Percentiles rank a stretch among this genome's conserved stretches.
Conservation (phyloP, 2,888 invertebrate species). For the Himalopsyche tibetana region DNA sequence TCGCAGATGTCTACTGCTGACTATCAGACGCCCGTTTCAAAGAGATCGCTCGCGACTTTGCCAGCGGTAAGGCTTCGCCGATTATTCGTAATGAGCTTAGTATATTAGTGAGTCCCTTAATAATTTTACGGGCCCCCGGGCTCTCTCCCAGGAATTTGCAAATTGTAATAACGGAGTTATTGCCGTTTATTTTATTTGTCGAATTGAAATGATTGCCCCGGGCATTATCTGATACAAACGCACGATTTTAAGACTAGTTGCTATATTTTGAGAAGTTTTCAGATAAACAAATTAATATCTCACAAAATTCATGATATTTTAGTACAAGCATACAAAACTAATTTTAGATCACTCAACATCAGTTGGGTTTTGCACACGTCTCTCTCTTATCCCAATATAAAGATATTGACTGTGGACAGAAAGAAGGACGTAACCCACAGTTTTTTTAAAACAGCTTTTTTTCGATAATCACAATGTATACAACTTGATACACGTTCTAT, state of each 20-base stretch:
- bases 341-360: no score
- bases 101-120: conserved; percentile 54
- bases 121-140: conserved; percentile 41
- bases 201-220: conserved; percentile 46
- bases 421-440: no score
- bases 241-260: conserved; percentile 32
- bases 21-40: conserved; percentile 20
- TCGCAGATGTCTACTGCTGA: conserved; percentile 15
- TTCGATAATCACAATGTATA: no score
- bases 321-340: no score
- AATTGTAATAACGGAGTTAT: conserved; percentile 47
- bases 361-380: no score
- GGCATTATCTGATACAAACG: conserved; percentile 39
- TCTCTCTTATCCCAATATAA: no score
- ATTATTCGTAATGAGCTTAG: conserved; percentile 62
- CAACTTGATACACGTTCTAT: no score
- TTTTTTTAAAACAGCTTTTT: no score
- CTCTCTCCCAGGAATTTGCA: conserved; percentile 38
- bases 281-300: conserved; percentile 6
- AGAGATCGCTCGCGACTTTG: conserved; percentile 32
- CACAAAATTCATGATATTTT: not conserved
- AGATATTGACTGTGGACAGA: no score
- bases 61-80: conserved; percentile 57
- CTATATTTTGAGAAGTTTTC: not conserved
- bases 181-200: conserved; percentile 45